Percentiles rank a stretch among this genome's conserved stretches.
Evolutionary conservation across 2,113 vertebrate species (phyloP).

Genomic region (Coreoperca whiteheadi): DNA sequence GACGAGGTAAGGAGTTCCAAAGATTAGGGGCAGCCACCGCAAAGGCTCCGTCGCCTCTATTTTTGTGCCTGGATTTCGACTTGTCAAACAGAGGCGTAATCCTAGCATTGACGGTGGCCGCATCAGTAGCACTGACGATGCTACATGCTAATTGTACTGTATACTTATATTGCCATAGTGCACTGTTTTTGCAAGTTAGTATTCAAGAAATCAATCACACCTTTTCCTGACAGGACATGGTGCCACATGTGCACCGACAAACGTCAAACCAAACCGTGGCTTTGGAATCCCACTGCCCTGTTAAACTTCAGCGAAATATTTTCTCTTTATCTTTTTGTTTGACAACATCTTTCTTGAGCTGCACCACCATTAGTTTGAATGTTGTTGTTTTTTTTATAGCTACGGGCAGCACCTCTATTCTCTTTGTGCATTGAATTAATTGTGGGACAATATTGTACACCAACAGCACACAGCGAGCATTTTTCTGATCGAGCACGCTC

Average conservation of each 20-base stretch:
- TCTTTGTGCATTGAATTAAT: background rate
- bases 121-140: too few relatives aligned
- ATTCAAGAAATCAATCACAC: background rate
- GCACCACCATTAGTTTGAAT: background rate
- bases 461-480: too few relatives aligned
- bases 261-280: background rate
- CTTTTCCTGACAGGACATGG: background rate
- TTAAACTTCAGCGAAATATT: background rate
- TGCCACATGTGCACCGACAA: background rate
- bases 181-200: too few relatives aligned
- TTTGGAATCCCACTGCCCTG: background rate
- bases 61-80: too few relatives aligned
- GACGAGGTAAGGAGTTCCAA: too few relatives aligned
- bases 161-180: background rate
- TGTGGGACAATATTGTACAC: background rate
- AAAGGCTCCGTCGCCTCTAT: too few relatives aligned
- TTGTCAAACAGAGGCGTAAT: too few relatives aligned
- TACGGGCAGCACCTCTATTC: background rate
- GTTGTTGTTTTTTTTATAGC: too few relatives aligned
- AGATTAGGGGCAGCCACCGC: too few relatives aligned
- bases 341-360: background rate
- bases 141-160: too few relatives aligned
- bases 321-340: background rate
- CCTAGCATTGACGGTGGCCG: too few relatives aligned
- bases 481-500: background rate